Conservation (phyloP, 2,113 vertebrate genomes). For the Misgurnus mizolepis region DNA sequence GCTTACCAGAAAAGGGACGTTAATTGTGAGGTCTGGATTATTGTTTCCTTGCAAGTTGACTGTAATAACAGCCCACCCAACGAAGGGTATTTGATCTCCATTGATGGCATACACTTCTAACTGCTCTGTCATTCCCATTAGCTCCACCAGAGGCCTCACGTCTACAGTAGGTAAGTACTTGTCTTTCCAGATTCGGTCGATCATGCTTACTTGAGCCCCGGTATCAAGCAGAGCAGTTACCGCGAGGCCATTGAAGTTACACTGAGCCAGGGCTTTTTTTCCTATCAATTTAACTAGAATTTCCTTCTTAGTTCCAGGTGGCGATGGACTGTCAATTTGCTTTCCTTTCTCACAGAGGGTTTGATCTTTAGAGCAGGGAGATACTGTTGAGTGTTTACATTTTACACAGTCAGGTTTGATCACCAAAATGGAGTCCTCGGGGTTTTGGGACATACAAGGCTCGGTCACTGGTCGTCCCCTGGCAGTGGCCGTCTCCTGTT, state of each 20-base stretch:
- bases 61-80: not conserved
- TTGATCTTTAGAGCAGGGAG: not conserved
- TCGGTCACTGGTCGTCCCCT: not conserved
- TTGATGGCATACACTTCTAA: not conserved
- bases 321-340: not conserved
- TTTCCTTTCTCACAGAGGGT: not conserved
- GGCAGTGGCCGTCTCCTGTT: not conserved
- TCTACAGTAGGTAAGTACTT: slow-evolving; percentile 7
- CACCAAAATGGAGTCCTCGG: not conserved
- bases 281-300: not conserved
- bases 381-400: too few species aligned
- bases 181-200: not conserved
- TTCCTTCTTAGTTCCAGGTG: not conserved
- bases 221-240: not conserved
- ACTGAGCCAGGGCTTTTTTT: not conserved
- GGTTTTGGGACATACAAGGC: not conserved
- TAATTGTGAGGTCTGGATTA: not conserved
- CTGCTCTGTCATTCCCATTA: not conserved
- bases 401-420: not conserved
- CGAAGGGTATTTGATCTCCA: not conserved
- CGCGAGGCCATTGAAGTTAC: not conserved
- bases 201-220: not conserved
- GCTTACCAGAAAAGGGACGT: too few species aligned
- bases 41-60: not conserved
- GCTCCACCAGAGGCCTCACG: not conserved